A percentile compares a stretch with the other conserved stretches of the same genome.
Conservation (phyloP, 2,113 vertebrate genomes). For the Hyperoodon ampullatus region DNA sequence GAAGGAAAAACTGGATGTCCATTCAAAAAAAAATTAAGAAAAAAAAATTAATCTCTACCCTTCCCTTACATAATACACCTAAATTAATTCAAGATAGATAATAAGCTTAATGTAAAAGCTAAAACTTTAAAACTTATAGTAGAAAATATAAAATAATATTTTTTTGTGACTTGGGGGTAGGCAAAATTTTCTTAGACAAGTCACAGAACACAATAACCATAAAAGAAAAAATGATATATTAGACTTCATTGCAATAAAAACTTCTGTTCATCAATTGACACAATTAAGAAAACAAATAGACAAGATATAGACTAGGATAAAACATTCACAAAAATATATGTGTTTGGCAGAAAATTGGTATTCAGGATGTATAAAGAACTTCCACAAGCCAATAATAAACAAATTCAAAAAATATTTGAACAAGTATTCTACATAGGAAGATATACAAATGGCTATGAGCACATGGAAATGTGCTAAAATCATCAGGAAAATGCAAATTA, state of each 20-base stretch:
- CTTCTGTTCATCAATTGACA: not conserved
- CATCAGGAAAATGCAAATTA: not conserved
- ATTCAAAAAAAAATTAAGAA: not conserved
- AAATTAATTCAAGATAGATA: not conserved
- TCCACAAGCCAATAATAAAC: not conserved
- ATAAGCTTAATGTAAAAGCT: not conserved
- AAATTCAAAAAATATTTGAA: constrained; percentile 1
- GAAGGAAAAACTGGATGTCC: not conserved
- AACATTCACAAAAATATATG: constrained; percentile 6
- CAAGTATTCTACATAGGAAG: not conserved
- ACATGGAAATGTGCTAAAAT: not conserved
- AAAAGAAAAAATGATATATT: not conserved
- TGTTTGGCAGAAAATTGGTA: not conserved
- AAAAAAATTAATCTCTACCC: not conserved
- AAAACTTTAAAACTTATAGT: not conserved
- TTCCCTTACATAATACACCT: not conserved
- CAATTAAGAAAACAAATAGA: constrained; percentile 9
- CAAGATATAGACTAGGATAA: not conserved
- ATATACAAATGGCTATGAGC: not conserved
- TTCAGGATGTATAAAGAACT: not conserved
- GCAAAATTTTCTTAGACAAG: not conserved
- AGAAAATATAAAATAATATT: not conserved
- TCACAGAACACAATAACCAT: not conserved
- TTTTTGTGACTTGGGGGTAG: not conserved
- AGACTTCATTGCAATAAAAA: not conserved